Percentiles rank a stretch among this genome's conserved stretches.
Evolutionary conservation across 30 jellyfish, hydroid and myxozoan species (phyloP).

Genomic region (Turritopsis dohrnii): DNA sequence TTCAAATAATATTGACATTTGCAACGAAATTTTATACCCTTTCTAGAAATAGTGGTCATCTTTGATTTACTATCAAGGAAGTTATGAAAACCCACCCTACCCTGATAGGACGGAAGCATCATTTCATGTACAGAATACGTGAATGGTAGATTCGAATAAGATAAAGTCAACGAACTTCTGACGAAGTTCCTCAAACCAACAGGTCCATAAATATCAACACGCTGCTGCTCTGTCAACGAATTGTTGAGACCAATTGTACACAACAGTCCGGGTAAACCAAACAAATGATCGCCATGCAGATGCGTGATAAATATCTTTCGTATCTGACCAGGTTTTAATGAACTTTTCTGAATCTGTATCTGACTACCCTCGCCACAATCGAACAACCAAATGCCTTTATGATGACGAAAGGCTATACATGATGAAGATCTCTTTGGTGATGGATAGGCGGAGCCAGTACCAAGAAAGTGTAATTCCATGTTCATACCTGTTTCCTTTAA

Average conservation of each 20-base stretch:
- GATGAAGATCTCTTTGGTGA: conserved; percentile 84
- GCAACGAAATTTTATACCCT: too few species aligned
- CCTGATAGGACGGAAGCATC: not conserved
- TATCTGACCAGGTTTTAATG: conserved; percentile 62
- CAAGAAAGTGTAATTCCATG: conserved; percentile 78
- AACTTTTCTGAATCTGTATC: conserved; percentile 79
- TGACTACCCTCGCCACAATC: conserved; percentile 98
- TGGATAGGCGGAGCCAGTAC: conserved; percentile 91
- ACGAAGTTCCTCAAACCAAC: conserved; percentile 52
- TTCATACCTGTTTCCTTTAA: not conserved
- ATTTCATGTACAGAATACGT: conserved; percentile 68
- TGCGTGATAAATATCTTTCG: conserved; percentile 75
- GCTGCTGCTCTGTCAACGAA: conserved; percentile 22
- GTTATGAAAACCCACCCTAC: conserved; percentile 3
- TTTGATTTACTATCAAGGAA: too few species aligned
- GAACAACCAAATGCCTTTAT: conserved; percentile 68
- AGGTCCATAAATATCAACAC: conserved; percentile 79
- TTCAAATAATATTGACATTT: too few species aligned
- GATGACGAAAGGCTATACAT: conserved; percentile 60
- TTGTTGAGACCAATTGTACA: conserved; percentile 75
- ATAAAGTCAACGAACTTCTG: conserved; percentile 46
- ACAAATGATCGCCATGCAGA: conserved; percentile 91
- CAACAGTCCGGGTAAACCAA: conserved; percentile 91
- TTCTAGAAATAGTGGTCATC: too few species aligned
- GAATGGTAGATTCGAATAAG: conserved; percentile 58